Conservation (phyloP, 2,797 vertebrate genomes). For the Gymnothorax javanicus region DNA sequence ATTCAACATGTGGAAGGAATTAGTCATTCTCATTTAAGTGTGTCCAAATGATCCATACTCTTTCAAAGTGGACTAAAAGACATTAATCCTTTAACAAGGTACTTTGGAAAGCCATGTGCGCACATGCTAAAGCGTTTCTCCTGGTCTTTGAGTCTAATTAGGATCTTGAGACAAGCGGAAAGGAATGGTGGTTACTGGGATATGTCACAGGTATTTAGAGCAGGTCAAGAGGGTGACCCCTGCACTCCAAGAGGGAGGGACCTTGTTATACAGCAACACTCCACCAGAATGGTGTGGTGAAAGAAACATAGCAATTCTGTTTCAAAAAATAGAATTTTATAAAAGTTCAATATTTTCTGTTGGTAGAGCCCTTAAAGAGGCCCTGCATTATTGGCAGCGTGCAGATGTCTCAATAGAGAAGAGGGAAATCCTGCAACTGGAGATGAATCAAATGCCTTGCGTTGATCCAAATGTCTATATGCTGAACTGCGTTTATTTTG, state of each 20-base stretch:
- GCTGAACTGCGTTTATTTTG: constrained; percentile 9
- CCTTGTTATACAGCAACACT: constrained; percentile 21
- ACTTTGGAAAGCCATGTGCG: background rate
- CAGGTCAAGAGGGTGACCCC: constrained; percentile 25
- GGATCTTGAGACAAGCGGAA: constrained; percentile 18
- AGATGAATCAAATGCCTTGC: background rate
- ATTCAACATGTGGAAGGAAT: background rate
- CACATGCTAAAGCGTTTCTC: background rate
- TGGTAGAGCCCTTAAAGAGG: constrained; percentile 14
- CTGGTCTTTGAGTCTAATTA: constrained; percentile 32
- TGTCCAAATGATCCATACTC: background rate
- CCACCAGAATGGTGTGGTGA: constrained; percentile 1
- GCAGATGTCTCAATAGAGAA: background rate
- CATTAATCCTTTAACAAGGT: background rate
- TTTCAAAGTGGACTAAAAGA: background rate
- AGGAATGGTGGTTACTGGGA: constrained; percentile 21
- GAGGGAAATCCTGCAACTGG: constrained; percentile 6
- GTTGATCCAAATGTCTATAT: constrained; percentile 21
- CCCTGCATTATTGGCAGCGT: background rate
- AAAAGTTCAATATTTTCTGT: background rate
- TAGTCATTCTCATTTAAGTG: background rate
- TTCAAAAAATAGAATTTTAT: constrained; percentile 32
- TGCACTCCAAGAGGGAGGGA: constrained; percentile 12
- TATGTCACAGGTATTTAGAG: constrained; percentile 25
- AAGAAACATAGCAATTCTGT: constrained; percentile 2